Conservation (phyloP, 1,140 invertebrate genomes). For the Pseudomyrmex sp. region DNA sequence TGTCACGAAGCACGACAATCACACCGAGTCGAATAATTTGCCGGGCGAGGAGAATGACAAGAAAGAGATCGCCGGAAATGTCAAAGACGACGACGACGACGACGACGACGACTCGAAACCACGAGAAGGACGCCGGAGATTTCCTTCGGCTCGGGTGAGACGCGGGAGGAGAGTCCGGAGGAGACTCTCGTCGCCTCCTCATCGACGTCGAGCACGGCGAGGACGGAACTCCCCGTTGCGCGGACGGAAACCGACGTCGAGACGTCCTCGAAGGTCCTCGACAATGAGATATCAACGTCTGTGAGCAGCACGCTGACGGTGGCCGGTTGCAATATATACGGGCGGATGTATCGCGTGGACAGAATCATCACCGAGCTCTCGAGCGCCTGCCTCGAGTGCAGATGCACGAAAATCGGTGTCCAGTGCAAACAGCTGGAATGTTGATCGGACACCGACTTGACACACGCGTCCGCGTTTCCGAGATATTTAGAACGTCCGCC, state of each 20-base stretch:
- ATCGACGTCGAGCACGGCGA: slow-evolving; percentile 53
- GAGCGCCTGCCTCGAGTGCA: slow-evolving; percentile 92
- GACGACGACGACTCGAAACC: slow-evolving; percentile 76
- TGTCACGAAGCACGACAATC: slow-evolving; percentile 60
- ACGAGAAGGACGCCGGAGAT: slow-evolving; percentile 3
- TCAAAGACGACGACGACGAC: slow-evolving; percentile 80
- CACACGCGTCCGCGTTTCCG: neutral
- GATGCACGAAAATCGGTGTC: slow-evolving; percentile 94
- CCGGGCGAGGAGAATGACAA: neutral
- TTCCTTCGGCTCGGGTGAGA: neutral
- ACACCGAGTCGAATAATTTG: slow-evolving; percentile 14
- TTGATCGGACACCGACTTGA: slow-evolving; percentile 77
- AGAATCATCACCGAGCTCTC: slow-evolving; percentile 94
- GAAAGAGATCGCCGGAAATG: slow-evolving; percentile 76
- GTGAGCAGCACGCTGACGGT: slow-evolving; percentile 89
- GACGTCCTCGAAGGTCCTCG: slow-evolving; percentile 65
- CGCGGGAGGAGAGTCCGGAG: neutral
- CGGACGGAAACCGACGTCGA: slow-evolving; percentile 68
- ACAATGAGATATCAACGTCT: slow-evolving; percentile 66
- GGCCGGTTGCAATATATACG: slow-evolving; percentile 96
- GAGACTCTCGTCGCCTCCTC: slow-evolving; percentile 45
- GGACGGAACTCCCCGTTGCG: slow-evolving; percentile 43
- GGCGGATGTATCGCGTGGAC: slow-evolving; percentile 94
- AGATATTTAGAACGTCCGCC: slow-evolving; percentile 9
- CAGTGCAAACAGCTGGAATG: slow-evolving; percentile 92